These are phyloP conservation scores for Anthopleura xanthogrammica DNA, from an alignment of 92 coral and sea anemone genomes.

Conservation along the genomic window DNA sequence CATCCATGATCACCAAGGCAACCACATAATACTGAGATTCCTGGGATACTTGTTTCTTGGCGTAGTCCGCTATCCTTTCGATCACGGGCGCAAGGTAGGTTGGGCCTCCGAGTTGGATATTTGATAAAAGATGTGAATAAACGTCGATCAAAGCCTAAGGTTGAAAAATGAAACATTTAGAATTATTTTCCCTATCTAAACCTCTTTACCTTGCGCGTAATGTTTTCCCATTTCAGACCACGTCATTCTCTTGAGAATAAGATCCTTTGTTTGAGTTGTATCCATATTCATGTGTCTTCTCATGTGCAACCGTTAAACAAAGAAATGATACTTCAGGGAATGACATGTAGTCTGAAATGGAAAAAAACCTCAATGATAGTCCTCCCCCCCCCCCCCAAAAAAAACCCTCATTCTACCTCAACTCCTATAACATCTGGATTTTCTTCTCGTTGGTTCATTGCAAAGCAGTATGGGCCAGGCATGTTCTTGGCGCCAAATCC, in stretches of 20 bases:
- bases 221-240: too few relatives aligned
- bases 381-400: too few relatives aligned
- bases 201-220: too few relatives aligned
- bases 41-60: slow-evolving; percentile 62
- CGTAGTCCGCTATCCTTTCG: slow-evolving; percentile 75
- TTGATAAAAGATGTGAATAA: slow-evolving; percentile 57
- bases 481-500: slow-evolving; percentile 85
- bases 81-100: slow-evolving; percentile 93
- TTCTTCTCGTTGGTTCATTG: slow-evolving; percentile 55
- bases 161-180: background rate
- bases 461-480: slow-evolving; percentile 72
- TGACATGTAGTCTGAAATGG: too few relatives aligned
- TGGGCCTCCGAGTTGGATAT: slow-evolving; percentile 82
- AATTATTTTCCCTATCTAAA: too few relatives aligned
- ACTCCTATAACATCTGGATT: slow-evolving; percentile 53
- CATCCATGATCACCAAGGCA: slow-evolving; percentile 83
- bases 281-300: too few relatives aligned
- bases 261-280: too few relatives aligned
- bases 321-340: too few relatives aligned
- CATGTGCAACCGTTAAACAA: too few relatives aligned
- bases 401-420: slow-evolving; percentile 40
- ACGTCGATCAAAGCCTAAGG: slow-evolving; percentile 62
- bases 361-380: too few relatives aligned
- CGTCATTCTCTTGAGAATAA: too few relatives aligned
- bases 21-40: slow-evolving; percentile 76